Conservation (phyloP, 2,888 invertebrate genomes). For the Tricholauxania praeusta region DNA sequence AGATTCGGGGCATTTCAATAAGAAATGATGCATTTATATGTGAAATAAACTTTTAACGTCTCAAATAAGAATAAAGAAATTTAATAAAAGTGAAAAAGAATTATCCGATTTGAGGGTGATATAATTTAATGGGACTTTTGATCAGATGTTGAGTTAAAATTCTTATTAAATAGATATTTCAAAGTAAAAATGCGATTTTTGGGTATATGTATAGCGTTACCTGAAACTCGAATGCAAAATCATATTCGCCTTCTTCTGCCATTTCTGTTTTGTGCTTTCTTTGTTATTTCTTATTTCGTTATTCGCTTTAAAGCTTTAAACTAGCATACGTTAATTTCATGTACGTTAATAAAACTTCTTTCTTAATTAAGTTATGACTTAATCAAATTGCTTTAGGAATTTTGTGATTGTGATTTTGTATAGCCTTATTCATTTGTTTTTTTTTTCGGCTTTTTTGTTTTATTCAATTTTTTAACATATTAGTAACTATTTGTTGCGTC, state of each 20-base stretch:
- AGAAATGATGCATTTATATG: no score
- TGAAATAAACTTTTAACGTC: not conserved
- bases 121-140: no score
- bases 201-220: slow-evolving; percentile 61
- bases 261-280: slow-evolving; percentile 45
- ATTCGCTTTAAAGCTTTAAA: slow-evolving; percentile 17
- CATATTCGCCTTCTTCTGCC: slow-evolving; percentile 71
- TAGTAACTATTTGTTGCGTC: not conserved
- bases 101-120: no score
- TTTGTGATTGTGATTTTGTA: slow-evolving; percentile 17
- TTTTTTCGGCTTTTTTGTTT: slow-evolving; percentile 43
- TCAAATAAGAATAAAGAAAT: slow-evolving; percentile 18
- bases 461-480: slow-evolving; percentile 12
- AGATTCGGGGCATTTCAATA: no score
- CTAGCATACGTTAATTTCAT: slow-evolving; percentile 13
- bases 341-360: slow-evolving; percentile 18
- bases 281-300: not conserved
- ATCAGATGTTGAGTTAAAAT: no score
- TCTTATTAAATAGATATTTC: not conserved
- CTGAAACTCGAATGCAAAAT: slow-evolving; percentile 77
- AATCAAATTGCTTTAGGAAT: slow-evolving; percentile 15
- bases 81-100: not conserved
- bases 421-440: slow-evolving; percentile 46
- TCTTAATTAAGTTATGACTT: slow-evolving; percentile 4
- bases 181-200: slow-evolving; percentile 28